Conservation (phyloP, 2,797 vertebrate genomes). For the Propithecus deckenii region DNA sequence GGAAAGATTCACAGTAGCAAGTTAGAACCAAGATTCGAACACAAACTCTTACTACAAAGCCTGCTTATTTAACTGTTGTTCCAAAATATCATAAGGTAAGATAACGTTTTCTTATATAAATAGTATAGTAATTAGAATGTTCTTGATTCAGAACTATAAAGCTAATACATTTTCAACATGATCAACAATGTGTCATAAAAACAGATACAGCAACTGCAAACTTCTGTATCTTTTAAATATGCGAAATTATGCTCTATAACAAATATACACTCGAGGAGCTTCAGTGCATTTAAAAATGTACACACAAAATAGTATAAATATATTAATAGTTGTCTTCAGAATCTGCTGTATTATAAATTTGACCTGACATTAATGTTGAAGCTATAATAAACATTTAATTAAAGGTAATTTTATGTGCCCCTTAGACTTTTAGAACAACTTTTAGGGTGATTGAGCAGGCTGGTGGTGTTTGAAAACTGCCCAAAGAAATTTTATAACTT, state of each 20-base stretch:
- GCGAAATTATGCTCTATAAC: background rate
- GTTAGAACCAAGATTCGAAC: background rate
- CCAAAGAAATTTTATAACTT: background rate
- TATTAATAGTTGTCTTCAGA: background rate
- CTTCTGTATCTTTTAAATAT: background rate
- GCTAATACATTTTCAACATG: background rate
- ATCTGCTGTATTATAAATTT: background rate
- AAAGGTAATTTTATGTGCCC: background rate
- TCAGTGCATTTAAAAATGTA: background rate
- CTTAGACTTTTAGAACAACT: background rate
- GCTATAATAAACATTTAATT: background rate
- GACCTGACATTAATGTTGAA: background rate
- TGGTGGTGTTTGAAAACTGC: background rate
- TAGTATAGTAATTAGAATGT: background rate
- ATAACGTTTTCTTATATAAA: background rate
- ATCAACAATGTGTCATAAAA: background rate
- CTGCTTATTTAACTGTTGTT: background rate
- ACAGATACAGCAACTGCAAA: background rate
- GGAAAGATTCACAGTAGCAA: background rate
- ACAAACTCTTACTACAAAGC: background rate
- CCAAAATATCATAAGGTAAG: background rate
- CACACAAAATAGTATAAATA: background rate
- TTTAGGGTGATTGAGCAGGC: background rate
- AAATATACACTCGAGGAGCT: background rate
- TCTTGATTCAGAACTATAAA: background rate